Evolutionary conservation across 2,888 invertebrate genomes (phyloP), one percentile per base, ranked within the genome.

Genomic region (Hanleya hanleyi): DNA sequence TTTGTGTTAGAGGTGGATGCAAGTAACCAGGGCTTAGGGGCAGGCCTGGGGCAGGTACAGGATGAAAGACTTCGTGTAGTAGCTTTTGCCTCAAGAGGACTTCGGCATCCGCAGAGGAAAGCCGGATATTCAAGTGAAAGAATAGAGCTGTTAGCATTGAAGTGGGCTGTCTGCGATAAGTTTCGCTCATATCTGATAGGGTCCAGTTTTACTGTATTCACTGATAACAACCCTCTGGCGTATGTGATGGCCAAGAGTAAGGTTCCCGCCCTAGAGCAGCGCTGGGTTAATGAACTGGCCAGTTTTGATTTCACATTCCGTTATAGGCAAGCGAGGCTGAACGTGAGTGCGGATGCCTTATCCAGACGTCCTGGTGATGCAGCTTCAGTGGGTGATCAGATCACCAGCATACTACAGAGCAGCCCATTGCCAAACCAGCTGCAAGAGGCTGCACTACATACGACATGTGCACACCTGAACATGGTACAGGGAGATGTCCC

Each of bases 151-250:
- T 67, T 79, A 7, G 79, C 67, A 6, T 61, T 76, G 6, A 79
- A 79, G 61, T 78, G 79, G 79, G 76, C 79, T 3, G 65, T 77
- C 26, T 66, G 69, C 22, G 71, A 77, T 5, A 75, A 77, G 38
- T 77, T 75, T 36, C 37, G 65, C 18, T 65, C 69, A 33, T 77
- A 76, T 37, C 74, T 76, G 1, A 22, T 68, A 18, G 77, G 69
- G 3, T 18, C 73, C 0, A 38, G 69, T 35, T 76, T 78, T 61
- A 35, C 12, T 6, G 70, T 76, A 7, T 50, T 70, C 6, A 73
- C 73, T 6, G 71, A 74, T 67, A 74, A 69, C 57, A 77, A 69
- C 35, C 70, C 70, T 18, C 36, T 71, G 15, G 41, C 38, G 51
- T 69, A 72, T 50, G 32, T 74, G n/a, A 51, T 51, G 51, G 67